A percentile compares a stretch with the other conserved stretches of the same genome.
Conservation (phyloP, 2,888 invertebrate species). For the Rosalia funebris region DNA sequence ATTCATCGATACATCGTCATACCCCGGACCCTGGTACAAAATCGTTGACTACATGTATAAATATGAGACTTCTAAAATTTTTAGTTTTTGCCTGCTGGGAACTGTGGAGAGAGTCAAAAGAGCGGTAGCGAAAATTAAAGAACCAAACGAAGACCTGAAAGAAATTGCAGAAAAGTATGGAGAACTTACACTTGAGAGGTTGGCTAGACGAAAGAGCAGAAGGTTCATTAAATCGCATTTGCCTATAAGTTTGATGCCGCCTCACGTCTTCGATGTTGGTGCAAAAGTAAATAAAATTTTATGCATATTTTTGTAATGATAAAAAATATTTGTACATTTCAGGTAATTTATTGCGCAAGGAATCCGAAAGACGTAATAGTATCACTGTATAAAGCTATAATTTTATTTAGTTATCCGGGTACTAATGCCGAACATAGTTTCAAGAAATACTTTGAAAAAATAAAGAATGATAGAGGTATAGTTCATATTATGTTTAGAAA, state of each 20-base stretch:
- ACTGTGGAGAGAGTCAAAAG: neutral
- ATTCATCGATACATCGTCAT: too few relatives aligned
- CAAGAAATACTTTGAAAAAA: too few relatives aligned
- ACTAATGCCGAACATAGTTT: too few relatives aligned
- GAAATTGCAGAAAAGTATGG: neutral
- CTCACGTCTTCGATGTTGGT: constrained; percentile 66
- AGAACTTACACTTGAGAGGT: constrained; percentile 7
- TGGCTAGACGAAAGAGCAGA: constrained; percentile 10
- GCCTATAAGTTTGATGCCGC: constrained; percentile 76
- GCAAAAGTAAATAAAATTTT: constrained; percentile 61
- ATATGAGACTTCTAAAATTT: neutral
- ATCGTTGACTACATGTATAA: too few relatives aligned
- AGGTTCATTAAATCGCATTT: constrained; percentile 68
- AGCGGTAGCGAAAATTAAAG: neutral
- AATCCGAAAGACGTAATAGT: constrained; percentile 86
- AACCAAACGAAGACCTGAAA: neutral
- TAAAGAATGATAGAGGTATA: too few relatives aligned
- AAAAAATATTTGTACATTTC: constrained; percentile 29
- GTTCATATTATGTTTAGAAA: too few relatives aligned
- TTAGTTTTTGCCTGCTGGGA: constrained; percentile 7
- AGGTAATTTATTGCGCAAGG: constrained; percentile 81
- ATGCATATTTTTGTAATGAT: neutral
- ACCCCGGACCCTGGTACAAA: too few relatives aligned
- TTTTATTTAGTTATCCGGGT: too few relatives aligned
- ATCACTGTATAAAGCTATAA: constrained; percentile 76